Percentiles rank a stretch among this genome's conserved stretches.
Conservation (phyloP, 2,797 vertebrate species). For the Pangasius krempfi region DNA sequence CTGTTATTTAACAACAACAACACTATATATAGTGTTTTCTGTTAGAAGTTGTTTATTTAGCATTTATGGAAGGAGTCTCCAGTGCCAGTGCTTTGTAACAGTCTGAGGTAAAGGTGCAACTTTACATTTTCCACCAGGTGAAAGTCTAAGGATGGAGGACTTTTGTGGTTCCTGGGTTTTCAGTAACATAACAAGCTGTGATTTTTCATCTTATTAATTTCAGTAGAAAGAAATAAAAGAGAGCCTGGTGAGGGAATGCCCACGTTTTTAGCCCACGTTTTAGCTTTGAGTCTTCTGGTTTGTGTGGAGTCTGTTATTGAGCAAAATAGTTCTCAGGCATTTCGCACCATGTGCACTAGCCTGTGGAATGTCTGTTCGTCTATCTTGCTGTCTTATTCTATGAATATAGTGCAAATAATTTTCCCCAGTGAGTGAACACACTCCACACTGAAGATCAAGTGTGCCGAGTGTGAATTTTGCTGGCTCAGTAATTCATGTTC, state of each 20-base stretch:
- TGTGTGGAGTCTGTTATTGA: not conserved
- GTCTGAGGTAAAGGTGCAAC: not conserved
- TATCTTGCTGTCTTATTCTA: not conserved
- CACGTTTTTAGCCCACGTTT: not conserved
- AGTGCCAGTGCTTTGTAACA: not conserved
- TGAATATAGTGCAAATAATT: not conserved
- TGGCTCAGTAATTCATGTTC: not conserved
- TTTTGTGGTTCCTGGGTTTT: not conserved
- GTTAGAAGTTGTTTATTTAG: not conserved
- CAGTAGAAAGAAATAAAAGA: not conserved
- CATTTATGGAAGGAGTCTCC: not conserved
- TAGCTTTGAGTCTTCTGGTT: not conserved
- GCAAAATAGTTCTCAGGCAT: not conserved
- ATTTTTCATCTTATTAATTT: not conserved
- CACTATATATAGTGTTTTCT: not conserved
- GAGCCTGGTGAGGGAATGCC: not conserved
- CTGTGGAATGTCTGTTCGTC: not conserved
- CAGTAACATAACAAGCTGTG: not conserved
- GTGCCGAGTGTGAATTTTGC: not conserved
- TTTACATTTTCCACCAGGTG: not conserved
- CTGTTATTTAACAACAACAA: not conserved
- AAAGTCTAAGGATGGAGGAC: not conserved
- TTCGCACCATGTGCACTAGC: conserved; percentile 21
- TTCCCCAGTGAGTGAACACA: not conserved
- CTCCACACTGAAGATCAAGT: not conserved